Base-by-base conservation (phyloP, 2,113 vertebrate species). In the Larimichthys polyactis region DNA sequence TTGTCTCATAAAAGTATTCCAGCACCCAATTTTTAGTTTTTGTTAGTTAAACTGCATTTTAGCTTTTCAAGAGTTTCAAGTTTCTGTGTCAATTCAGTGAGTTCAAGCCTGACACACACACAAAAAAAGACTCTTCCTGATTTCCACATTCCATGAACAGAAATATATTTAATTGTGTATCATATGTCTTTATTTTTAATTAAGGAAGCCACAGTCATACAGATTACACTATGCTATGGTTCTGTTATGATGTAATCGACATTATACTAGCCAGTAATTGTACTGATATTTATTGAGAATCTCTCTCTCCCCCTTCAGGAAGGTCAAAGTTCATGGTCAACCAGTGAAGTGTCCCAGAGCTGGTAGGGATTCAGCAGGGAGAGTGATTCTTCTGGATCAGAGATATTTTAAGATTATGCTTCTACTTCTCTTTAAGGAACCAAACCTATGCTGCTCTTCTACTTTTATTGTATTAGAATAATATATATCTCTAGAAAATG, bases 321-420 rank as follows among this genome's bases (percentile, higher is more conserved):
- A 72, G 58, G 17, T 82, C 67, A 16, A 52, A 54, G 70, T 63
- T 78, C 83, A 81, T 68, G 60, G 2, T 78, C 46, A 29, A 15
- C 48, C 68, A 48, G 77, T 11, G 59, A 36, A 4, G 71, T 36
- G 29, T 71, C 64, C n/a, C 17, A 11, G 36, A 72, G 64, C 49
- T 58, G 51, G 58, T 66, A 75, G 59, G 57, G n/a, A 75, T 20
- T 70, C 65, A 75, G 59, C 68, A 57, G 49, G 22, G 54, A 22
- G 68, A 17, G 20, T 17, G 16, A 20, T 8, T 40, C 5, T 11
- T 68, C 10, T n/a, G 40, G 5, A 19, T 74, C 0, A 51, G 29
- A 44, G 36, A 46, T n/a, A 43, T 11, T 17, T 52, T 44, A 74
- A 32, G 19, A 5, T 0, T 16, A 12, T 60, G 5, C 63, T 12